Evolutionary conservation across 2,113 vertebrate genomes (phyloP).

Genomic region (Neotoma lepida): DNA sequence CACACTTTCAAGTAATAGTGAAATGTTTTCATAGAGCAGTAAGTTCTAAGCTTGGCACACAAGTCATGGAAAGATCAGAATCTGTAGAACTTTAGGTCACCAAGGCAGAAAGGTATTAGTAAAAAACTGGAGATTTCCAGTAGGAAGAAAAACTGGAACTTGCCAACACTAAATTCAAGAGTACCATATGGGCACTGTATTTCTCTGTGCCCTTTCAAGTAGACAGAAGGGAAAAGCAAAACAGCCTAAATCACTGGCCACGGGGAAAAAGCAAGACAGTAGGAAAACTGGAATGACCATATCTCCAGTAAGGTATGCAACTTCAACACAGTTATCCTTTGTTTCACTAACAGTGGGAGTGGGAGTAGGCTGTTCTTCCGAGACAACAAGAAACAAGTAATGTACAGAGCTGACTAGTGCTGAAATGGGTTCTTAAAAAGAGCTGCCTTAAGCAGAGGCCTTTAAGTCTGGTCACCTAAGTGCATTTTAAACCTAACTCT

Average conservation of each 20-base stretch:
- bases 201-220: neutral
- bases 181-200: neutral
- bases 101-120: neutral
- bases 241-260: neutral
- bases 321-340: neutral
- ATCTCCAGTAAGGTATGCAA: neutral
- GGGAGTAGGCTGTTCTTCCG: neutral
- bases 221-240: neutral
- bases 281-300: neutral
- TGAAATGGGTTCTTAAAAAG: slow-evolving; percentile 40
- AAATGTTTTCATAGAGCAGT: neutral
- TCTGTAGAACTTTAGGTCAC: slow-evolving; percentile 34
- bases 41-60: slow-evolving; percentile 35
- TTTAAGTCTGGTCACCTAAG: neutral
- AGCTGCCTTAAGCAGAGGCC: neutral
- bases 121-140: slow-evolving; percentile 38
- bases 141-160: slow-evolving; percentile 14
- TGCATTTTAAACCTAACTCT: slow-evolving; percentile 12
- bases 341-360: neutral
- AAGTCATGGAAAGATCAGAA: slow-evolving; percentile 25
- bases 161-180: neutral
- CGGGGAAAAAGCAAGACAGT: neutral
- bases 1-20: slow-evolving; percentile 47
- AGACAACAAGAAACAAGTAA: slow-evolving; percentile 29
- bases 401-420: neutral